Conservation (phyloP, 2,797 vertebrate genomes). For the Lepilemur septentrionalis region DNA sequence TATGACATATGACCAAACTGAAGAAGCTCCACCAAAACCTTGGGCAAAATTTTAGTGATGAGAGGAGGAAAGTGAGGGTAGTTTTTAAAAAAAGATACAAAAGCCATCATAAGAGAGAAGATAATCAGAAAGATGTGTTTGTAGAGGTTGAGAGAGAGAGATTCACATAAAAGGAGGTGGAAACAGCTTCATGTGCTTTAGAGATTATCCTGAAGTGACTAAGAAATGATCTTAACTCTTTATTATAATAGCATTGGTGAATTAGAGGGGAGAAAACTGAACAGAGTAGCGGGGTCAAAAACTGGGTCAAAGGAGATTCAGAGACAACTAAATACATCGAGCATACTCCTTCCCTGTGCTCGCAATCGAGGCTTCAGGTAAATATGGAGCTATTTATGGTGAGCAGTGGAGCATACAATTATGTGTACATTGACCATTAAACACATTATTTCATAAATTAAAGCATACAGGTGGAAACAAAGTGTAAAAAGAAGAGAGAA, state of each 20-base stretch:
- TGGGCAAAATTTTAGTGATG: neutral
- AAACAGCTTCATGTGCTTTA: neutral
- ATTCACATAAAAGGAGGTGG: neutral
- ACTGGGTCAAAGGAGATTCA: neutral
- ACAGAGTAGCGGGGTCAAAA: neutral
- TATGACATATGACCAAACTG: neutral
- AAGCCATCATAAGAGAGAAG: neutral
- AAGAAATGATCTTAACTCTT: neutral
- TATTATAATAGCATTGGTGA: neutral
- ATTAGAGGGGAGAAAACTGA: neutral
- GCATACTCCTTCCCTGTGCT: neutral
- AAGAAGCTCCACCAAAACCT: neutral
- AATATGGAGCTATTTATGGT: rapidly evolving
- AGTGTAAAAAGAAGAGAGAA: neutral
- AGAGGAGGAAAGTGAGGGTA: neutral
- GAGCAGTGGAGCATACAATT: neutral
- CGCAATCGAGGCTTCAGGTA: rapidly evolving
- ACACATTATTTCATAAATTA: neutral
- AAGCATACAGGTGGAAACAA: neutral
- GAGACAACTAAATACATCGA: no score
- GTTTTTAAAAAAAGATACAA: neutral
- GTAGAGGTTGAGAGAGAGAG: neutral
- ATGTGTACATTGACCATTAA: neutral
- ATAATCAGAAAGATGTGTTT: neutral
- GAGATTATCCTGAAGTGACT: neutral